phyloP scores from a whole-genome alignment of 2,888 invertebrate genomes.

The Oxytorus armatus region DNA sequence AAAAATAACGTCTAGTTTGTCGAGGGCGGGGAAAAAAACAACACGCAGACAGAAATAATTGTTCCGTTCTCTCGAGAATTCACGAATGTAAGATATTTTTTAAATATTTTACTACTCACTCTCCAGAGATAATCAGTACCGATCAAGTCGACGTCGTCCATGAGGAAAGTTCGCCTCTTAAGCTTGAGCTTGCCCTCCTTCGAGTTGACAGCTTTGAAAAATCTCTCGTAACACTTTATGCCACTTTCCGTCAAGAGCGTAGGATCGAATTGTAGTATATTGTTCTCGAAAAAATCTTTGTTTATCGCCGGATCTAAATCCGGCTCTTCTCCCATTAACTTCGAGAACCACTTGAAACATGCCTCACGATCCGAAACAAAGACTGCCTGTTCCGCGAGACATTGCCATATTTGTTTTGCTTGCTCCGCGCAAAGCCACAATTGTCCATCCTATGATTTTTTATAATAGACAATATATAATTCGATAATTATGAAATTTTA shows the following conservation, averaged over 20 bases:
- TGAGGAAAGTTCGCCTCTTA: slow-evolving; percentile 93
- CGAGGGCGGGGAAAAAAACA: too few species aligned
- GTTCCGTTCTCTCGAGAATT: too few species aligned
- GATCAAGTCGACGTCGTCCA: slow-evolving; percentile 97
- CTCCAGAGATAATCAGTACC: slow-evolving; percentile 98
- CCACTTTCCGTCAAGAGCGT: slow-evolving; percentile 96
- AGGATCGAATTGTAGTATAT: slow-evolving; percentile 96
- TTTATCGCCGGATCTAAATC: slow-evolving; percentile 98
- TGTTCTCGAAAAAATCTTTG: slow-evolving; percentile 97
- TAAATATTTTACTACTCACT: slow-evolving; percentile 85
- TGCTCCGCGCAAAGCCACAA: slow-evolving; percentile 98
- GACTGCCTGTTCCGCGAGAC: slow-evolving; percentile 96
- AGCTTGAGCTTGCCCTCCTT: slow-evolving; percentile 96
- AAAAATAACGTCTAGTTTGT: not conserved
- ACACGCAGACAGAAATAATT: too few species aligned
- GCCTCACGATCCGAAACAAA: slow-evolving; percentile 97
- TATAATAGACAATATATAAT: not conserved
- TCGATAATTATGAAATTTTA: not conserved
- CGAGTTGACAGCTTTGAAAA: slow-evolving; percentile 97
- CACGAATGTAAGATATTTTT: too few species aligned
- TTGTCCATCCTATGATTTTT: slow-evolving; percentile 92
- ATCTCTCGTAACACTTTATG: slow-evolving; percentile 95
- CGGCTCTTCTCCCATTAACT: slow-evolving; percentile 98
- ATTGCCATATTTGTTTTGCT: slow-evolving; percentile 98
- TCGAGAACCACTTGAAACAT: slow-evolving; percentile 99